Conservation (phyloP, 2,888 invertebrate species). For the Digitonthophagus gazella region DNA sequence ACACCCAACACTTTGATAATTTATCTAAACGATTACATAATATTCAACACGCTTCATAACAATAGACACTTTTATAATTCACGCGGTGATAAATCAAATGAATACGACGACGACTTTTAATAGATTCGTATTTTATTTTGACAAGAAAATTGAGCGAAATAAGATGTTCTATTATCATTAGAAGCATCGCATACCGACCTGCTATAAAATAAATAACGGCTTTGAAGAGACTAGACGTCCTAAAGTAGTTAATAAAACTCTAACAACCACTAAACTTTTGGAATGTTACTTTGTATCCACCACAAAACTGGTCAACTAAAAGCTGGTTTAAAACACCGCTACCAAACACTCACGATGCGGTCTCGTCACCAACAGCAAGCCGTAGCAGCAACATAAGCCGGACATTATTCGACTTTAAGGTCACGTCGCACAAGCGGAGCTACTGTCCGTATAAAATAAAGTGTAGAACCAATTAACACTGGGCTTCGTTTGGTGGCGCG, state of each 20-base stretch:
- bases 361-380: neutral
- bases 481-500: conserved; percentile 26
- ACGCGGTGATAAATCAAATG: neutral
- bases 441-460: conserved; percentile 38
- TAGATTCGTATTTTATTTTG: neutral
- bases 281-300: too few species aligned
- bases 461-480: conserved; percentile 43
- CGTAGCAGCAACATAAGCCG: conserved; percentile 3
- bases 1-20: too few species aligned
- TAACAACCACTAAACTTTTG: too few species aligned
- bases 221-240: neutral
- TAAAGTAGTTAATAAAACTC: too few species aligned
- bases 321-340: neutral
- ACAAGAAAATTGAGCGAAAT: neutral
- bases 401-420: conserved; percentile 22
- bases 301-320: too few species aligned
- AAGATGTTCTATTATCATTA: neutral
- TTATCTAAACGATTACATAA: neutral
- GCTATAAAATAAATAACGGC: neutral
- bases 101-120: neutral
- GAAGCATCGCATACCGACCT: neutral
- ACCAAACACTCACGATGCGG: neutral
- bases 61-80: neutral
- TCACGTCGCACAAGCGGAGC: conserved; percentile 35
- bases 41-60: neutral